These are phyloP conservation scores for Coregonus clupeaformis DNA, from an alignment of 2,113 vertebrate genomes.

Conservation along the genomic window DNA sequence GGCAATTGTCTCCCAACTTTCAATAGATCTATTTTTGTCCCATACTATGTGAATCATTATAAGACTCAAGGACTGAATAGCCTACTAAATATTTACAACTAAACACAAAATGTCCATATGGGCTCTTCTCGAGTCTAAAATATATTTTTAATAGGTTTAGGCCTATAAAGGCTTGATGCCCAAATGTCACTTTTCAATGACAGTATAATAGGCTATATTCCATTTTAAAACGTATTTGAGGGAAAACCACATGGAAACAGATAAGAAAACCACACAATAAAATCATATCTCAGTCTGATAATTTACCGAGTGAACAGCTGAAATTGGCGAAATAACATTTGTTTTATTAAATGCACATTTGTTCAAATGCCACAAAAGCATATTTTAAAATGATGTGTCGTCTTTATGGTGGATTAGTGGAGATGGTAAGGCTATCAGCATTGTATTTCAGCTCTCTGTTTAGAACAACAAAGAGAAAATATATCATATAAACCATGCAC, in stretches of 20 bases:
- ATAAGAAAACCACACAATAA: constrained; percentile 39
- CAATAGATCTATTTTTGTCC: background rate
- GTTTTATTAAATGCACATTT: constrained; percentile 47
- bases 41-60: background rate
- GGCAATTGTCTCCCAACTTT: background rate
- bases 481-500: constrained; percentile 29
- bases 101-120: background rate
- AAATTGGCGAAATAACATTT: background rate
- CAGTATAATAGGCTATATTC: constrained; percentile 43
- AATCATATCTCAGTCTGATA: constrained; percentile 37
- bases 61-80: background rate
- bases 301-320: constrained; percentile 25
- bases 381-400: constrained; percentile 5
- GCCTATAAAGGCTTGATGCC: background rate
- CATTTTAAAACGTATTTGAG: constrained; percentile 45
- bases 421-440: background rate
- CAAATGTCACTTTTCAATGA: constrained; percentile 32
- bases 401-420: constrained; percentile 14
- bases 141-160: background rate
- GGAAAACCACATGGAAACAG: constrained; percentile 57
- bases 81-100: background rate
- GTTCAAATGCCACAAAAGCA: constrained; percentile 39
- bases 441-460: background rate
- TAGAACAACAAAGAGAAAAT: constrained; percentile 56
- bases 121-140: background rate